Evolutionary conservation across 2,113 vertebrate species (phyloP).

Genomic region (Athene noctua): DNA sequence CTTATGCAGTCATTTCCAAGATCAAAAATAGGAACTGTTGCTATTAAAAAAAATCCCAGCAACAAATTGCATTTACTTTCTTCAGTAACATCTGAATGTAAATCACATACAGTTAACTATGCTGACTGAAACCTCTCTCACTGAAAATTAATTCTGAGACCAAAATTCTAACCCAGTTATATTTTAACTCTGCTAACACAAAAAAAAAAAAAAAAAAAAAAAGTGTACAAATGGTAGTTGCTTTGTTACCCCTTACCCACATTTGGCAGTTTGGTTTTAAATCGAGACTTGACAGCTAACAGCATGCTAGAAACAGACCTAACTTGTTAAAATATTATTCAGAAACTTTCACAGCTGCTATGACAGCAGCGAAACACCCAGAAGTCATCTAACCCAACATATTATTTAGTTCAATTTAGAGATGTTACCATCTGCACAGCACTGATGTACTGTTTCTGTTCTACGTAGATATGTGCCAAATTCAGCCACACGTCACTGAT

Average conservation of each 20-base stretch:
- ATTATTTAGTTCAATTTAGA: not conserved
- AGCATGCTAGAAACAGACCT: not conserved
- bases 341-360: not conserved
- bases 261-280: not conserved
- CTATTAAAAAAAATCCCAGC: not conserved
- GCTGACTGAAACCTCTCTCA: not conserved
- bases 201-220: not conserved
- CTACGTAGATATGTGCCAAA: conserved; percentile 97
- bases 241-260: not conserved
- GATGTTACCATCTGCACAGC: conserved; percentile 95
- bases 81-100: not conserved
- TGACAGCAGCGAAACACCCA: not conserved
- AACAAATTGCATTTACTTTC: not conserved
- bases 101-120: not conserved
- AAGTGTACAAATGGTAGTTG: not conserved
- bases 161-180: not conserved
- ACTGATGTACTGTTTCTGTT: conserved; percentile 99
- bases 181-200: not conserved
- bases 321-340: not conserved
- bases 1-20: not conserved
- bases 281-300: not conserved
- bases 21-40: not conserved
- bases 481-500: conserved; percentile 99
- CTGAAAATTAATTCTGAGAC: not conserved
- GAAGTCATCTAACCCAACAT: not conserved